Evolutionary conservation across 2,888 invertebrate species (phyloP).

Genomic region (Pseudanteris insignis): DNA sequence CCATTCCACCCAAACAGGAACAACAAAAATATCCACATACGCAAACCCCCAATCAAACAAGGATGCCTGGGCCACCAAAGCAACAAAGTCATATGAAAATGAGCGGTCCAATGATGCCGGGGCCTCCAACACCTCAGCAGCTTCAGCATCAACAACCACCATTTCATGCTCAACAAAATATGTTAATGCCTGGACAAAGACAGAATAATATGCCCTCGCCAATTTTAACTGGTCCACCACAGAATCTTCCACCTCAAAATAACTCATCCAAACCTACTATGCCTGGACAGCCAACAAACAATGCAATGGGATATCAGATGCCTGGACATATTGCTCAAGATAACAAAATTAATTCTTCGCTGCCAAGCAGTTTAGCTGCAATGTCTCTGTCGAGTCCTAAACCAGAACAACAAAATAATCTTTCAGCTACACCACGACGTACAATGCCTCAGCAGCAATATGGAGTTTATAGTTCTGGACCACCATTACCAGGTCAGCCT

Average conservation of each 20-base stretch:
- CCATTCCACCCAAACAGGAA: too few relatives aligned
- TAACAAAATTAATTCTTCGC: background rate
- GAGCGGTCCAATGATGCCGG: conserved; percentile 24
- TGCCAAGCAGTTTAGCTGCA: conserved; percentile 35
- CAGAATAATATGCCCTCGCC: conserved; percentile 21
- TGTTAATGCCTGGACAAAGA: conserved; percentile 24
- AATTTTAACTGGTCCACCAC: conserved; percentile 9
- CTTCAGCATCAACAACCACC: background rate
- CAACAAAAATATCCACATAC: conserved; percentile 45
- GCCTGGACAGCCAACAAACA: conserved; percentile 45
- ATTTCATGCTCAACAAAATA: background rate
- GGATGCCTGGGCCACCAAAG: conserved; percentile 3
- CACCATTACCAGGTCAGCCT: conserved; percentile 11
- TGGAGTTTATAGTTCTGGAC: background rate
- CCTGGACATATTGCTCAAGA: background rate
- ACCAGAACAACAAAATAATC: conserved; percentile 50
- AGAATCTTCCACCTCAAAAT: conserved; percentile 48
- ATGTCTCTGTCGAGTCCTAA: background rate
- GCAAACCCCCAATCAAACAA: background rate
- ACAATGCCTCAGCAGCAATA: background rate
- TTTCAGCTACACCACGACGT: conserved; percentile 5
- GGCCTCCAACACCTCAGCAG: conserved; percentile 2
- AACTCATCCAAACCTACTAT: conserved; percentile 38
- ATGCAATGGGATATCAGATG: conserved; percentile 24
- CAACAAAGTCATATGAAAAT: conserved; percentile 7